Percentiles rank a stretch among this genome's conserved stretches.
Conservation (phyloP, 2,113 vertebrate species). For the Plestiodon gilberti region DNA sequence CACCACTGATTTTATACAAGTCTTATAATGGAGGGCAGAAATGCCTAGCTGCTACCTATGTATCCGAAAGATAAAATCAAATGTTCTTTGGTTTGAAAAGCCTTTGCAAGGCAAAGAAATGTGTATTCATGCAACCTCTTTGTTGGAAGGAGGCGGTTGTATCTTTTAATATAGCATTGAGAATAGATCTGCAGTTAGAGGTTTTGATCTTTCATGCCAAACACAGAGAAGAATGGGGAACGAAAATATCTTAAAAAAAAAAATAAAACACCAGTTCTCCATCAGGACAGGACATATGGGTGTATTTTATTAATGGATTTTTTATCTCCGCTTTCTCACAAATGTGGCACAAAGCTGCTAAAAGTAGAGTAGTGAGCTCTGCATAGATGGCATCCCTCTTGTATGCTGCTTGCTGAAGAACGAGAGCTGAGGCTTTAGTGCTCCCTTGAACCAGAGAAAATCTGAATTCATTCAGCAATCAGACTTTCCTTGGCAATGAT, state of each 20-base stretch:
- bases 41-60: not conserved
- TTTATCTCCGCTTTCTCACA: too few relatives aligned
- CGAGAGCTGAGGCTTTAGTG: not conserved
- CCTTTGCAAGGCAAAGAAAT: not conserved
- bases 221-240: not conserved
- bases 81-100: not conserved
- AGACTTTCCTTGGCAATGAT: not conserved
- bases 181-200: not conserved
- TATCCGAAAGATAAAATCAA: not conserved
- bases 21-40: not conserved
- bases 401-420: not conserved
- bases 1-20: not conserved
- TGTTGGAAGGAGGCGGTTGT: too few relatives aligned
- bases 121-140: not conserved
- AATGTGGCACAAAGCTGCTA: not conserved
- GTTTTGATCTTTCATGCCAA: not conserved
- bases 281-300: not conserved
- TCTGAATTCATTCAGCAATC: fast-evolving
- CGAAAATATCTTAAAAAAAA: too few relatives aligned
- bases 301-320: not conserved
- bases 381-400: not conserved
- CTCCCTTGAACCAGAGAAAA: fast-evolving
- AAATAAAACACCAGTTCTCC: too few relatives aligned
- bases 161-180: not conserved
- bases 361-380: not conserved